Base-by-base conservation (phyloP, 2,888 invertebrate species). In the Troilus luridus region DNA sequence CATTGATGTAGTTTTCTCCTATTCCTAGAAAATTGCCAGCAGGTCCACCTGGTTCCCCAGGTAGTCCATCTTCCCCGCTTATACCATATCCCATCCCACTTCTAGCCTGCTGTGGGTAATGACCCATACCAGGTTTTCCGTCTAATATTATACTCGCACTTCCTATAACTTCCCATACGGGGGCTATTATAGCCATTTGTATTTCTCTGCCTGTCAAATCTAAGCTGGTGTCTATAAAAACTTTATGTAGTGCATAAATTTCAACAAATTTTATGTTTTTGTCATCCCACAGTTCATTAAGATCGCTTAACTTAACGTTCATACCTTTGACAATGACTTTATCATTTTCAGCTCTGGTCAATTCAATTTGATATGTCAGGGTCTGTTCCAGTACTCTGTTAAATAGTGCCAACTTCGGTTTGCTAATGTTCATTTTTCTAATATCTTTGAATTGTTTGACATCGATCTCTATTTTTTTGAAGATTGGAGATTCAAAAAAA, bases 191-290 rank as follows among this genome's bases (percentile, higher is more conserved):
- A 24, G 59, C 54, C 24, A 90, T 19, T 54, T 72, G 72, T 58
- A 90, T 21, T 77, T 72, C 72, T 9, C 67, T 58, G 5, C 90
- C 90, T 27, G 72, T 77, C 19, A 72, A 24, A 59, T 90, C 56
- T 19, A 90, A 24, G 58, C 58, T 59, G 8, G 24, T 58, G 58
- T 90, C 77, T 21, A 90, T 90, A 21, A 90, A 90, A 12, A 90
- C 77, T 90, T 77, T 90, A n/a, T 90, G n/a, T 24, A 72, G 21
- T 72, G 90, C 90, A 77, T 67, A 90, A 58, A 90, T 17, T 59
- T 90, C 72, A 54, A 90, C 8, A 11, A 77, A 90, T 54, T 77
- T 56, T 2, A 90, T 7, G 12, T n/a, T 12, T 9, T 58, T 21
- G 1, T 62, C 14, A 19, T 27, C 56, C 14, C 56, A n/a, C 7